phyloP scores from a whole-genome alignment of 1,140 invertebrate species.

The Maconellicoccus hirsutus region DNA sequence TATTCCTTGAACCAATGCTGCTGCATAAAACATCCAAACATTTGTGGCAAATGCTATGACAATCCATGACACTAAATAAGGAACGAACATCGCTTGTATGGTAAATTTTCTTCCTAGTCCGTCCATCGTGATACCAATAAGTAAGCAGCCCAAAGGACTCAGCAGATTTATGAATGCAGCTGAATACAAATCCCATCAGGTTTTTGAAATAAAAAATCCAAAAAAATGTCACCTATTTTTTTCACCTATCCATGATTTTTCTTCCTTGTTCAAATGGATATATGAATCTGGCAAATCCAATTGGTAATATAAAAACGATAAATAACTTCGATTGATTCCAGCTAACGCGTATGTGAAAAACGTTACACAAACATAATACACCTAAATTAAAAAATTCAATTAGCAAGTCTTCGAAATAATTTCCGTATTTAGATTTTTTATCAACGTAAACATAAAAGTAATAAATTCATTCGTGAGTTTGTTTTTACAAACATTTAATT shows the following conservation, averaged over 20 bases:
- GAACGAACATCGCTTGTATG: background rate
- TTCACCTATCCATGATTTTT: slow-evolving; percentile 26
- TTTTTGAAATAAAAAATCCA: no score
- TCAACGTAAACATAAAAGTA: background rate
- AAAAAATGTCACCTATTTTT: no score
- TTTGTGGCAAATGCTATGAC: background rate
- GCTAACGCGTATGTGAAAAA: background rate
- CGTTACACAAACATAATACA: background rate
- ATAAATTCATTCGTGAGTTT: background rate
- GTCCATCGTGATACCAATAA: background rate
- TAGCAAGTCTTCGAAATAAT: no score
- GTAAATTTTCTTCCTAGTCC: background rate
- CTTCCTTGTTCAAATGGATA: background rate
- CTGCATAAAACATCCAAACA: background rate
- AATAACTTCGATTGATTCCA: background rate
- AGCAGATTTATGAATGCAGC: background rate
- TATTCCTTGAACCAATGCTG: background rate
- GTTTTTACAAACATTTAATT: no score
- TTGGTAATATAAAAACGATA: slow-evolving; percentile 13
- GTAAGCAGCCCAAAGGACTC: background rate
- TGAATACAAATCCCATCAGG: background rate
- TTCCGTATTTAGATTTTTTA: no score
- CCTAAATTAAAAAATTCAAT: background rate
- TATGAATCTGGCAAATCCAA: background rate
- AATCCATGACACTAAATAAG: background rate